Conservation (phyloP, 2,113 vertebrate genomes). For the crab-eating macaque (Macaca fascicularis) region DNA sequence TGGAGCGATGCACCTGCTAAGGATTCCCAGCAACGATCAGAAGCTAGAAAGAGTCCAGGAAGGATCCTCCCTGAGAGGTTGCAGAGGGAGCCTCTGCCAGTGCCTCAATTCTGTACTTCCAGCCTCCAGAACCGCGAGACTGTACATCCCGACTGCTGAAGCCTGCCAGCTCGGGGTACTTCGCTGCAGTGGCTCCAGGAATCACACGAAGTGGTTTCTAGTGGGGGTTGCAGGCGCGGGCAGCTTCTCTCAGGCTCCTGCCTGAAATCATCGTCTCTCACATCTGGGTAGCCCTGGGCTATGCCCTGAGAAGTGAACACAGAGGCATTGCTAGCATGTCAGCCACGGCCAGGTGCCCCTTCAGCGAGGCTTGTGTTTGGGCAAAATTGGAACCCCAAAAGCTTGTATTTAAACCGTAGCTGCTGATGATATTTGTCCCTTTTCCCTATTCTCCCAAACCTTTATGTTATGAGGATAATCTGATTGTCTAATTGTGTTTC, state of each 20-base stretch:
- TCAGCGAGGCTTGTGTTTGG: neutral
- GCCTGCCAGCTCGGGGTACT: neutral
- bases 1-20: neutral
- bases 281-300: neutral
- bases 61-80: neutral
- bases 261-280: neutral
- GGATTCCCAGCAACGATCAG: neutral
- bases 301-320: neutral
- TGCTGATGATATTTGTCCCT: neutral
- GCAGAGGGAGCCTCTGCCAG: neutral
- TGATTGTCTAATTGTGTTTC: neutral
- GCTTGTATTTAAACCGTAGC: neutral
- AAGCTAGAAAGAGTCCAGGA: neutral
- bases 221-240: neutral
- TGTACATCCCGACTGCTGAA: neutral
- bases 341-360: neutral
- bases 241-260: neutral
- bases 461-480: neutral
- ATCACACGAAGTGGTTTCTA: rapidly evolving
- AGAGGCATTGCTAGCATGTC: neutral
- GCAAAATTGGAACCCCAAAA: neutral
- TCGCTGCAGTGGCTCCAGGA: neutral
- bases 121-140: neutral
- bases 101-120: neutral
- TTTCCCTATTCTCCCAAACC: neutral